These are phyloP conservation scores for Gobio occitaniae DNA, from an alignment of 2,797 vertebrate genomes.

Conservation along the genomic window DNA sequence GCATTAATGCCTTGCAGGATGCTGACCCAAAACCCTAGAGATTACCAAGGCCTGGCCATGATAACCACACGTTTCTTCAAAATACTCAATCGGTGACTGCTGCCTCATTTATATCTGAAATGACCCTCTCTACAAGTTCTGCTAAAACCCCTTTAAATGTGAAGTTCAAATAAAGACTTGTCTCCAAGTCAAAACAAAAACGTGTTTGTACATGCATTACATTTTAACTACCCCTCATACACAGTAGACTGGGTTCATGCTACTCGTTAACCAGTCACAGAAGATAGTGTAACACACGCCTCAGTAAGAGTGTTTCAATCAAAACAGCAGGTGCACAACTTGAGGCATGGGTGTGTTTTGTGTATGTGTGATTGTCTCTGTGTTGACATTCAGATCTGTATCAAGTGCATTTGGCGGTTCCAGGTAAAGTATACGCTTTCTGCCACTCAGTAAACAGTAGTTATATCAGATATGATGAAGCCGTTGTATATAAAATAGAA, in stretches of 20 bases:
- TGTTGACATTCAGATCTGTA: constrained; percentile 39
- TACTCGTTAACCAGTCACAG: constrained; percentile 43
- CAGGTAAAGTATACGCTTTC: constrained; percentile 14
- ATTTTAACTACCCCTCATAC: constrained; percentile 15
- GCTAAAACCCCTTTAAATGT: neutral
- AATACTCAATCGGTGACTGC: neutral
- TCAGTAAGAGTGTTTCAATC: constrained; percentile 18
- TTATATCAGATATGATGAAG: constrained; percentile 36
- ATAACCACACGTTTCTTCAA: neutral
- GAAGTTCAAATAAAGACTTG: neutral
- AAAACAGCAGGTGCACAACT: constrained; percentile 46
- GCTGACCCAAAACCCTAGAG: constrained; percentile 2
- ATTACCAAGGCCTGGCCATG: neutral
- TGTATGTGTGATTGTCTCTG: constrained; percentile 22
- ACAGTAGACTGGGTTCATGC: constrained; percentile 4
- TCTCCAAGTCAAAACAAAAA: neutral
- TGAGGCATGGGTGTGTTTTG: constrained; percentile 1
- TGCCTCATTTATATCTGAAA: neutral
- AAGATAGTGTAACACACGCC: neutral
- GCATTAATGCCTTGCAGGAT: constrained; percentile 1
- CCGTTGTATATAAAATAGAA: constrained; percentile 37
- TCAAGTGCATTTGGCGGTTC: constrained; percentile 15
- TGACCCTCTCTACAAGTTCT: neutral
- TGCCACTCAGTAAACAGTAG: constrained; percentile 22
- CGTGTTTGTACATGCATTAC: neutral